Evolutionary conservation across 2,113 vertebrate genomes (phyloP).

Genomic region (Nerophis ophidion): DNA sequence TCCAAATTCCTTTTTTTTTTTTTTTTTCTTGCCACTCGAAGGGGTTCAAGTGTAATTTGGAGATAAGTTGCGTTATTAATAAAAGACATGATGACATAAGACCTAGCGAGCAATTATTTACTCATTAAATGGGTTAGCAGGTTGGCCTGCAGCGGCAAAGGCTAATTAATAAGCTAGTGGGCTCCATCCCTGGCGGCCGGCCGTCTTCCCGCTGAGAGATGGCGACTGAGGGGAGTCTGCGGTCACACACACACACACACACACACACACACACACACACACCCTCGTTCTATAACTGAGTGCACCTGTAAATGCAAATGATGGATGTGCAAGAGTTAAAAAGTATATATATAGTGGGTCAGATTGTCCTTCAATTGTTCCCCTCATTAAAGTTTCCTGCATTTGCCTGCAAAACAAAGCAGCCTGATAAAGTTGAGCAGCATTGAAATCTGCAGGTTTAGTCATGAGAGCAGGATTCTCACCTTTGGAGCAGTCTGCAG

Average conservation of each 20-base stretch:
- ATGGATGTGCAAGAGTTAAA: background rate
- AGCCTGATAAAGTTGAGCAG: no score
- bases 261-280: background rate
- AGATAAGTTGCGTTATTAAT: conserved; percentile 59
- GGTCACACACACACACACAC: background rate
- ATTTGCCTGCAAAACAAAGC: no score
- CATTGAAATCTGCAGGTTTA: no score
- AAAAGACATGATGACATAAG: conserved; percentile 64
- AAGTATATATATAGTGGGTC: background rate
- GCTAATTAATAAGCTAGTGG: conserved; percentile 66
- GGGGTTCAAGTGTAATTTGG: conserved; percentile 65
- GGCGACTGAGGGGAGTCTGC: conserved; percentile 22
- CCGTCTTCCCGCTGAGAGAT: conserved; percentile 40
- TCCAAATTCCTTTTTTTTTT: conserved; percentile 44
- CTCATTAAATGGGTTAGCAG: conserved; percentile 70
- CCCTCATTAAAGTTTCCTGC: background rate
- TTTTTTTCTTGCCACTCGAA: conserved; percentile 45
- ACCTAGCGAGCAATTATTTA: conserved; percentile 67
- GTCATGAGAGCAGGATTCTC: no score
- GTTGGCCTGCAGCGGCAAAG: conserved; percentile 62
- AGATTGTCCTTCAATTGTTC: background rate
- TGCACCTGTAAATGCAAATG: background rate
- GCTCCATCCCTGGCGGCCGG: conserved; percentile 41
- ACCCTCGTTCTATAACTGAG: background rate
- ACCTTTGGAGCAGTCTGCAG: no score